Base-by-base conservation (phyloP, 2,113 vertebrate species). In the Hylia prasina region DNA sequence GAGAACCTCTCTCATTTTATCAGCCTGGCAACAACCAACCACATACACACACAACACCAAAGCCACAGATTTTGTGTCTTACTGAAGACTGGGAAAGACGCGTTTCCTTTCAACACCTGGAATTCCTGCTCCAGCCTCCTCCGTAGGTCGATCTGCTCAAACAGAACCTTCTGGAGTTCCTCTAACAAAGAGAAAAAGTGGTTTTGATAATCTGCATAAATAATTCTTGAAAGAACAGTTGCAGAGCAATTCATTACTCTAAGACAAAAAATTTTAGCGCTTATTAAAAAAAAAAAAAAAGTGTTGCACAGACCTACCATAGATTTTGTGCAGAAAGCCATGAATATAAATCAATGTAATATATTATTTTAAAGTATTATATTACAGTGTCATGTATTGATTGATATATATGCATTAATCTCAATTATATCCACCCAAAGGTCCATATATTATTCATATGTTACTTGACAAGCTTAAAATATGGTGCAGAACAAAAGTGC, bases 101-200 rank as follows among this genome's bases (percentile, higher is more conserved):
- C 96, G 13, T 98, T 99, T 95, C 99, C 99, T 98, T 99, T 99
- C 82, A 99, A 98, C 87, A 99, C 99, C 30, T 99, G 99, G 93
- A 99, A 99, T 92, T 99, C 99, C 96, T 99, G 99, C 73, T 99
- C 99, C 86, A 99, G 98, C 94, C 99, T 98, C 96, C 99, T 98
- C 88, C 99, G 98, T 91, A 99, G 98, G 97, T 99, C 99, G 1
- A 99, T 99, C 97, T 99, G 99, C 94, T 99, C 99, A 92, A 99
- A 98, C 77, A 99, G 98, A 97, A 99, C 99, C 98, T 99, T 99
- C 98, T 99, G 99, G 87, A 99, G 99, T 87, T 99, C 99, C 97
- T 99, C 99, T 99, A 98, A 93, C 92, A 97, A 94, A 94, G 88
- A 92, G 83, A 90, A 96, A 95, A 95, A 97, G 76, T 70, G 72